Evolutionary conservation across 2,797 vertebrate genomes (phyloP).

Genomic region (Poecile montanus): DNA sequence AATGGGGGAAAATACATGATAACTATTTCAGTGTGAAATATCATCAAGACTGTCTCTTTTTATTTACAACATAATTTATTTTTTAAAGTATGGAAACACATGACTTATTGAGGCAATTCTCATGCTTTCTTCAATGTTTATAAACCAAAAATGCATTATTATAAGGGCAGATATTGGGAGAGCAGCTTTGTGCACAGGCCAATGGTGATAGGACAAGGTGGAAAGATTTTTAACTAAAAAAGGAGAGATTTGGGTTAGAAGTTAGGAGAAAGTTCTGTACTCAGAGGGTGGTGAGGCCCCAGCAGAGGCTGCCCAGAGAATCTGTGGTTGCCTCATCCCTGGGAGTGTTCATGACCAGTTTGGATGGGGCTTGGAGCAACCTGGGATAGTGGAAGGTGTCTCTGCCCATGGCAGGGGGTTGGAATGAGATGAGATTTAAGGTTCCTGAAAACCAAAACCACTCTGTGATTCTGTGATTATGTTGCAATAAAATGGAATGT

Average conservation of each 20-base stretch:
- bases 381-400: not conserved
- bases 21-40: not conserved
- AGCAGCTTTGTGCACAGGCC: not conserved
- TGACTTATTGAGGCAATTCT: not conserved
- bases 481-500: not conserved
- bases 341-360: rapidly evolving
- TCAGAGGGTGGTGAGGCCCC: not conserved
- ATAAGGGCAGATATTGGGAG: not conserved
- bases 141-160: not conserved
- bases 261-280: not conserved
- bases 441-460: not conserved
- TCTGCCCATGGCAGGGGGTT: not conserved
- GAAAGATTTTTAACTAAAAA: not conserved
- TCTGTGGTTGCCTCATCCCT: not conserved
- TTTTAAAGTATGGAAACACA: not conserved
- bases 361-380: not conserved
- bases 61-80: not conserved
- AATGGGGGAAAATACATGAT: not conserved
- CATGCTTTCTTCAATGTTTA: not conserved
- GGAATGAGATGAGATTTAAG: not conserved
- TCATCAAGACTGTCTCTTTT: not conserved
- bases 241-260: not conserved
- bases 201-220: not conserved
- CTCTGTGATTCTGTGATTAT: not conserved
- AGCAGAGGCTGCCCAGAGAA: not conserved